A percentile compares a stretch with the other conserved stretches of the same genome.
Conservation (phyloP, 2,888 invertebrate species). For the Nomada ferruginata region DNA sequence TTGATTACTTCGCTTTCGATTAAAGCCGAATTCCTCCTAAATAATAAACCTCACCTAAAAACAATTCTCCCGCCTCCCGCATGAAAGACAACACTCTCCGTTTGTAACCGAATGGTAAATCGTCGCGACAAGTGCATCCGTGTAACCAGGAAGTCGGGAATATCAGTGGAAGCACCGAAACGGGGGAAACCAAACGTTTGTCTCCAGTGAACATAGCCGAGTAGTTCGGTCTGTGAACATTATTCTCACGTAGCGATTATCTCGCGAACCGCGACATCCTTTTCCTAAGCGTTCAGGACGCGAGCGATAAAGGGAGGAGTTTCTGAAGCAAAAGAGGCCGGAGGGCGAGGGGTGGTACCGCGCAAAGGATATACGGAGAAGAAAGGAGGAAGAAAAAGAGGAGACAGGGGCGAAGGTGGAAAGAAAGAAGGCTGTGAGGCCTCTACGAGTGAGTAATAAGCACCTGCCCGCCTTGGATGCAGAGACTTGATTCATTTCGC, state of each 20-base stretch:
- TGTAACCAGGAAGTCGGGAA: slow-evolving; percentile 35
- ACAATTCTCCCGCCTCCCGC: no score
- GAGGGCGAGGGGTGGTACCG: slow-evolving; percentile 80
- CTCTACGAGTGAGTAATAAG: slow-evolving; percentile 81
- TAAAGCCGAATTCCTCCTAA: no score
- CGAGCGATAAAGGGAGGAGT: slow-evolving; percentile 75
- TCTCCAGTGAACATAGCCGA: slow-evolving; percentile 54
- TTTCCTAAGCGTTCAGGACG: slow-evolving; percentile 64
- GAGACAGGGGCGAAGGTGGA: slow-evolving; percentile 34
- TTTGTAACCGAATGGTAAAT: background rate
- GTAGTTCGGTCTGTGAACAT: slow-evolving; percentile 54
- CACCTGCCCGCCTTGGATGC: slow-evolving; percentile 83
- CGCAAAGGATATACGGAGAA: slow-evolving; percentile 71
- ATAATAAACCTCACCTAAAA: no score
- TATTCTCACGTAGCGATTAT: slow-evolving; percentile 68
- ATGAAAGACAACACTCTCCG: background rate
- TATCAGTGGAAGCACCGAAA: slow-evolving; percentile 63
- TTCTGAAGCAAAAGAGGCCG: slow-evolving; percentile 72
- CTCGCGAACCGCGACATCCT: slow-evolving; percentile 48
- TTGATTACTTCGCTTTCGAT: background rate
- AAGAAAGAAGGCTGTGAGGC: slow-evolving; percentile 32
- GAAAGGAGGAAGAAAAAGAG: slow-evolving; percentile 18
- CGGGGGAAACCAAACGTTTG: slow-evolving; percentile 44
- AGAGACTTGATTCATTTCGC: slow-evolving; percentile 83
- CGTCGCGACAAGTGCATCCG: background rate